phyloP scores from a whole-genome alignment of 2,113 vertebrate genomes.

The Erythrolamprus reginae region DNA sequence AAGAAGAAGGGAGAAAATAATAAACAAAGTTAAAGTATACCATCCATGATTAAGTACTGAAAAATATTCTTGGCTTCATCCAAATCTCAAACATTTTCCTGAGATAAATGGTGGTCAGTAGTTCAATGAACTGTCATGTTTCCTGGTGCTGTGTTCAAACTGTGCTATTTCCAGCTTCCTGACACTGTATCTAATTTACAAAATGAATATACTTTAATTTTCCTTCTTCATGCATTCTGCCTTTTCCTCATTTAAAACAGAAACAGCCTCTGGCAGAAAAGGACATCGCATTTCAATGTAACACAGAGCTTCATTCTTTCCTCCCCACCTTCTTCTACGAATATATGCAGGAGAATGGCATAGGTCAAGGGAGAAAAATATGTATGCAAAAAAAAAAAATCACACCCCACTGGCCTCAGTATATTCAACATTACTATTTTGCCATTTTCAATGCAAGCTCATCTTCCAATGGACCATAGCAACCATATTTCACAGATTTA shows the following conservation, averaged over 20 bases:
- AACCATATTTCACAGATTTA: constrained; percentile 72
- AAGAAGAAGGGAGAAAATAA: neutral
- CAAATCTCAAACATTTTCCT: constrained; percentile 62
- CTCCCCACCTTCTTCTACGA: neutral
- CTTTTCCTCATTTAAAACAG: constrained; percentile 82
- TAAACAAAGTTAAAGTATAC: constrained; percentile 14
- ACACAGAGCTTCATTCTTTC: constrained; percentile 62
- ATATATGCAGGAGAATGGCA: constrained; percentile 70
- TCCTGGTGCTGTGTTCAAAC: constrained; percentile 70
- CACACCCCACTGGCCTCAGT: constrained; percentile 77
- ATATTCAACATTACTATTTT: constrained; percentile 82
- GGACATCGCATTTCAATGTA: constrained; percentile 78
- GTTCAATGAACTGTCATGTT: constrained; percentile 76
- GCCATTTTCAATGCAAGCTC: constrained; percentile 78
- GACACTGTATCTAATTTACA: constrained; percentile 83
- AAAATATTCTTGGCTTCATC: constrained; percentile 65
- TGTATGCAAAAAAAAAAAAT: constrained; percentile 73
- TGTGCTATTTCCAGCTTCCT: constrained; percentile 76
- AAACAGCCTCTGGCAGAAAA: constrained; percentile 84
- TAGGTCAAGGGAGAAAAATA: constrained; percentile 81
- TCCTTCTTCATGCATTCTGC: constrained; percentile 84
- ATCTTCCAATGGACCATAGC: constrained; percentile 80
- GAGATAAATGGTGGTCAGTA: constrained; percentile 78
- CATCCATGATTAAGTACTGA: constrained; percentile 68
- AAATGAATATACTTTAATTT: constrained; percentile 88